Percentiles rank a stretch among this genome's conserved stretches.
Evolutionary conservation across 2,888 invertebrate genomes (phyloP).

Genomic region (Melinopterus prodromus): DNA sequence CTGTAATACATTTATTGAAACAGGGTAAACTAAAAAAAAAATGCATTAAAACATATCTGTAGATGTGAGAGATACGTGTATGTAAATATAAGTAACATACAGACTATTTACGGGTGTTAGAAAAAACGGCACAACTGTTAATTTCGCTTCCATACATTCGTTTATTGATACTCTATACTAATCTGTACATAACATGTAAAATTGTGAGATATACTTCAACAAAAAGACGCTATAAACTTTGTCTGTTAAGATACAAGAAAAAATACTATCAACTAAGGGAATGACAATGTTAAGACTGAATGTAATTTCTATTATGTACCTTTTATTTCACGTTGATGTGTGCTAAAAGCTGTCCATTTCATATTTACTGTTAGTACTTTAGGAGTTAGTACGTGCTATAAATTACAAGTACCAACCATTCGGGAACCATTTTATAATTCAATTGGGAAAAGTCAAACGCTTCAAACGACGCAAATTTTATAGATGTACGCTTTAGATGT

Average conservation of each 20-base stretch:
- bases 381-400: background rate
- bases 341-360: background rate
- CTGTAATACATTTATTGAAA: constrained; percentile 19
- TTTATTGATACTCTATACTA: background rate
- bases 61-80: background rate
- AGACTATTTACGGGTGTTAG: background rate
- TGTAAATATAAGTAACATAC: background rate
- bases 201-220: background rate
- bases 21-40: background rate
- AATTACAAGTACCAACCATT: background rate
- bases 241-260: background rate
- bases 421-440: background rate
- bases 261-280: background rate
- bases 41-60: background rate
- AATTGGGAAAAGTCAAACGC: background rate
- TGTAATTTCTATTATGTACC: background rate
- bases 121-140: background rate
- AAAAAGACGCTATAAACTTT: background rate
- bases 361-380: background rate
- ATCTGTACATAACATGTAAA: background rate
- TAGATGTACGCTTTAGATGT: background rate
- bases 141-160: background rate
- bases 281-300: background rate
- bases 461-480: background rate
- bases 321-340: background rate